Percentiles rank a stretch among this genome's conserved stretches.
These are phyloP conservation scores for Chironomus striatipennis DNA, from an alignment of 1,140 invertebrate genomes.

Conservation along the genomic window DNA sequence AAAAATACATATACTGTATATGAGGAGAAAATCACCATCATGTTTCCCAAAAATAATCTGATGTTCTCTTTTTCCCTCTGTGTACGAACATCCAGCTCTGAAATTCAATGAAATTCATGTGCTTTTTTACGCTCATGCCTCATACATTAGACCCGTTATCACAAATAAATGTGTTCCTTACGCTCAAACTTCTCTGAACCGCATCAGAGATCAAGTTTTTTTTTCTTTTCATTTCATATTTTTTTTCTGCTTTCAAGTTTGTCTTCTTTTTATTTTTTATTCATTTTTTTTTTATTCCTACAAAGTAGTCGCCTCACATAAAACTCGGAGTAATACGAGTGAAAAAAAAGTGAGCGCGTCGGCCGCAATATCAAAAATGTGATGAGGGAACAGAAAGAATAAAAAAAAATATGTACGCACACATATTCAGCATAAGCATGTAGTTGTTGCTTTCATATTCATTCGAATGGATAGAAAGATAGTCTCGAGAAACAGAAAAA, in stretches of 20 bases:
- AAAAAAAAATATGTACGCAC: no score
- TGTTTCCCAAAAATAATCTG: slow-evolving; percentile 11
- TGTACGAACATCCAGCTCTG: neutral
- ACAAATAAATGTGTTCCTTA: slow-evolving; percentile 14
- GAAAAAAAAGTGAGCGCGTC: slow-evolving; percentile 11
- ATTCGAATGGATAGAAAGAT: no score
- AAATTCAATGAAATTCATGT: slow-evolving; percentile 21
- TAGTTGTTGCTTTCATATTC: no score
- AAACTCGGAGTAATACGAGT: neutral
- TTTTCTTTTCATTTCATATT: neutral
- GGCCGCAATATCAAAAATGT: slow-evolving; percentile 1
- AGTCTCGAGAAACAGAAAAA: no score
- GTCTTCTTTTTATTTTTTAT: slow-evolving; percentile 17
- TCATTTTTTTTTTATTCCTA: slow-evolving; percentile 15
- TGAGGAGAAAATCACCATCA: neutral
- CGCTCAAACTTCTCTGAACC: slow-evolving; percentile 23
- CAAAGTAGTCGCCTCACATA: neutral
- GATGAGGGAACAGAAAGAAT: neutral
- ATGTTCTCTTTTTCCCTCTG: neutral
- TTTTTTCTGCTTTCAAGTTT: slow-evolving; percentile 22
- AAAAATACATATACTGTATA: neutral
- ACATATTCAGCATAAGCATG: no score
- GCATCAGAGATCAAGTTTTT: slow-evolving; percentile 22
- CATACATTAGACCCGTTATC: slow-evolving; percentile 3
- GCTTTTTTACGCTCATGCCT: neutral